Base-by-base conservation (phyloP, 2,888 invertebrate species). In the Ditula angustiorana region DNA sequence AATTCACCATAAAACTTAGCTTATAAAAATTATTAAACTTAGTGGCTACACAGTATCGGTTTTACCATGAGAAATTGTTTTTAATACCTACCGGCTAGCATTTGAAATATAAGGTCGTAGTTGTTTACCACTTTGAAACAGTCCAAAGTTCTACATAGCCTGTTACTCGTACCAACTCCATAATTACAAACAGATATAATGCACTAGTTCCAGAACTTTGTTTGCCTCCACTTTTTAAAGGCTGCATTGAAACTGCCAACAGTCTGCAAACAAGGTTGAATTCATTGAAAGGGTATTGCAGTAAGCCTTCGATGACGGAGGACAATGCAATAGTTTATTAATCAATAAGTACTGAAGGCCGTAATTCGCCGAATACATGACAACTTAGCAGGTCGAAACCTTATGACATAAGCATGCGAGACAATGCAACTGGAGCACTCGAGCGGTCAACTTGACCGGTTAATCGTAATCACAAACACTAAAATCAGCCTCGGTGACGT, bases 401-500 rank as follows among this genome's bases (percentile, higher is more conserved):
- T 61, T 61, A 33, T 68, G 67, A 70, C 66, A 72, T 68, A 67
- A 72, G 69, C 66, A 73, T 75, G 75, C 76, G 84, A 87, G 88
- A 87, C 88, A 88, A 88, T 88, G 88, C 88, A 88, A 88, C 83
- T 72, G 30, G 10, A 19, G 8, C 41, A 56, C 56, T 44, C 23
- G 19, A 28, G 23, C 19, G 50, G 26, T 55, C 55, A 56, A 61
- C 62, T 71, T 72, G 64, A 66, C 56, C 55, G 24, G 68, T 2
- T 35, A 74, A 69, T 65, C 67, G 74, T 73, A 64, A 74, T 80
- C 69, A 70, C 70, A 64, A 71, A 73, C 74, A 76, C 74, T 74
- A 75, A 80, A 83, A 85, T 84, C 83, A 80, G 83, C 82, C 85
- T 82, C 83, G 76, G 72, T 70, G 92, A 92, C 90, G 92, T 92